Conservation (phyloP, 2,888 invertebrate species). For the Paralinhomoeus sp. region DNA sequence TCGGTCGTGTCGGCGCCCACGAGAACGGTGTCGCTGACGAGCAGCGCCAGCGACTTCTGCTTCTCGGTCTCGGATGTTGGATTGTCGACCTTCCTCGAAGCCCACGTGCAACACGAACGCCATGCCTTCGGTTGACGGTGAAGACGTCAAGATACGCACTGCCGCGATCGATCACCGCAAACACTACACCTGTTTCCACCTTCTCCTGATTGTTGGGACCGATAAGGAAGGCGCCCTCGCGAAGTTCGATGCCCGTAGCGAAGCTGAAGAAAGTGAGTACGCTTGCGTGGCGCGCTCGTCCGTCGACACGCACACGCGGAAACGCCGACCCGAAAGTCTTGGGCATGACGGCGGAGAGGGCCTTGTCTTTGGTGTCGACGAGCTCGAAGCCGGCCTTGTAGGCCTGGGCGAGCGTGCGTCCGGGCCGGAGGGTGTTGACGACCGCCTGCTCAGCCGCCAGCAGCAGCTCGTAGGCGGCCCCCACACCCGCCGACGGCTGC, state of each 20-base stretch:
- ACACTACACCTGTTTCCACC: slow-evolving; percentile 43
- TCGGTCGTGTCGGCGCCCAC: slow-evolving; percentile 66
- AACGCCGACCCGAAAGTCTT: slow-evolving; percentile 59
- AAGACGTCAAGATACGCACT: too few relatives aligned
- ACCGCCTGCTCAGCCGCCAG: slow-evolving; percentile 69
- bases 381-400: slow-evolving; percentile 49
- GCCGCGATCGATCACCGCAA: too few relatives aligned
- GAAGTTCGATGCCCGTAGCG: slow-evolving; percentile 90
- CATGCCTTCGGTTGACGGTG: slow-evolving; percentile 53
- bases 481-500: slow-evolving; percentile 51
- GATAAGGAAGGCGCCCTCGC: slow-evolving; percentile 74
- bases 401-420: slow-evolving; percentile 54
- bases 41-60: slow-evolving; percentile 65
- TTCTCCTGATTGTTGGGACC: slow-evolving; percentile 59
- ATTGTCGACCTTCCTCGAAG: slow-evolving; percentile 56
- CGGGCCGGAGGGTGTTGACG: slow-evolving; percentile 52
- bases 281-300: too few relatives aligned
- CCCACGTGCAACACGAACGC: slow-evolving; percentile 86
- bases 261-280: too few relatives aligned
- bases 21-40: slow-evolving; percentile 86
- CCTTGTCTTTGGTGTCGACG: slow-evolving; percentile 63
- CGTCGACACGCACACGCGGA: too few relatives aligned
- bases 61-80: slow-evolving; percentile 48
- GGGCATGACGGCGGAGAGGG: slow-evolving; percentile 62
- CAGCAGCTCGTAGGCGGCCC: slow-evolving; percentile 59